Base-by-base conservation (phyloP, 1,140 invertebrate genomes). In the Zeugodacus cucurbitae region DNA sequence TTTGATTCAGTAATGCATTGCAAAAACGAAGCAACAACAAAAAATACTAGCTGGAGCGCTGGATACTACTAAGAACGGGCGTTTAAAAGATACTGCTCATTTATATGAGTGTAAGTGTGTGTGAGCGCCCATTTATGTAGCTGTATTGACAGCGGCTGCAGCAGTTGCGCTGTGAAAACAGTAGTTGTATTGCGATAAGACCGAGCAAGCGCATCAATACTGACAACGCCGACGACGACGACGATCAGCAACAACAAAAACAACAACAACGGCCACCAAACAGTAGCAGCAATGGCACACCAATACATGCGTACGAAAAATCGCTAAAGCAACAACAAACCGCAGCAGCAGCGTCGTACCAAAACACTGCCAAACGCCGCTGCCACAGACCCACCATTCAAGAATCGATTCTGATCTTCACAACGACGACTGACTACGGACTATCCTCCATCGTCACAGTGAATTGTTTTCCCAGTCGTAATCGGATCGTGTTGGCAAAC, bases 401-500 rank as follows among this genome's bases (percentile, higher is more conserved):
- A 88, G 88, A 88, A 89, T 82, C 74, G n/a, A 48, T 82, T 82
- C 74, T 82, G 74, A 86, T 88, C 89, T 89, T 88, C 89, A 88
- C 89, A 90, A 91, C 86, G 91, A 57, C n/a, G n/a, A n/a, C n/a
- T n/a, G n/a, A n/a, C n/a, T n/a, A n/a, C n/a, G n/a, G n/a, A n/a
- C 54, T 70, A 88, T 86, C 91, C 91, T 70, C 86, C 85, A 89
- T 85, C 87, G 26, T 67, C 85, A 48, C 70, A 87, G 88, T 78
- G 29, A 87, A 92, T 85, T 90, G 89, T 89, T 92, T 90, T 91
- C 89, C 90, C 91, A 93, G 92, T 93, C 91, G 89, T 87, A 92
- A 91, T 89, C 90, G 89, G 87, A 90, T 88, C 91, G 91, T 91
- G 90, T 89, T 91, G 91, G 91, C 86, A 90, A 91, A 91, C 90